These are phyloP conservation scores for Drosophila subsilvestris DNA, from an alignment of 2,888 invertebrate genomes.

Conservation along the genomic window DNA sequence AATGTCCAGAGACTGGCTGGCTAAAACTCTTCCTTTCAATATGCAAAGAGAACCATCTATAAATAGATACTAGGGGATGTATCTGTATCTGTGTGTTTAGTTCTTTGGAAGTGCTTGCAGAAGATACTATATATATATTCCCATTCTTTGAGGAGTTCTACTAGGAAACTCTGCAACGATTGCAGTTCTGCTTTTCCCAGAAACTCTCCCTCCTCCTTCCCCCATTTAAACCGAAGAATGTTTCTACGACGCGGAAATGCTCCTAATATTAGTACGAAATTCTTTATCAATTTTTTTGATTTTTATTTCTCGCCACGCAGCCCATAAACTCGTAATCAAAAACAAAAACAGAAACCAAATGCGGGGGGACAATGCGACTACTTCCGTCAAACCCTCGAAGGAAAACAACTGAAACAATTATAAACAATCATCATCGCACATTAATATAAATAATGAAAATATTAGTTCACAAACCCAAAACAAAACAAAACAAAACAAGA, in stretches of 20 bases:
- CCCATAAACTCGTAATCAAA: slow-evolving; percentile 45
- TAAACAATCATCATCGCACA: slow-evolving; percentile 47
- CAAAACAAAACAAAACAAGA: slow-evolving; percentile 13
- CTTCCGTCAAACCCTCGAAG: slow-evolving; percentile 54
- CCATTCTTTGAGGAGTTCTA: not conserved
- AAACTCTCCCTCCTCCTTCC: not conserved
- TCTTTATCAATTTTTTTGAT: slow-evolving; percentile 28
- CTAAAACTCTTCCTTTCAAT: slow-evolving; percentile 28
- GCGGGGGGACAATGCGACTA: slow-evolving; percentile 26
- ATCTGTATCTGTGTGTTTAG: not conserved
- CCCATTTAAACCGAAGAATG: not conserved
- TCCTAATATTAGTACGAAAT: slow-evolving; percentile 2
- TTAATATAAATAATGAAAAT: slow-evolving; percentile 27
- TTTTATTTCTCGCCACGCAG: slow-evolving; percentile 23
- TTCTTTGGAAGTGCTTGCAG: not conserved
- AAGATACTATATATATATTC: not conserved
- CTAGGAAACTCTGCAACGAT: slow-evolving; percentile 17
- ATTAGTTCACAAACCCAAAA: slow-evolving; percentile 26
- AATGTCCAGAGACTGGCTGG: slow-evolving; percentile 5
- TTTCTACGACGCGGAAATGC: slow-evolving; percentile 30
- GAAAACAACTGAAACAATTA: slow-evolving; percentile 31
- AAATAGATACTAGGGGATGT: slow-evolving; percentile 17
- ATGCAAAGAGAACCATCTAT: not conserved
- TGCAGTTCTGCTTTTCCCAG: slow-evolving; percentile 13
- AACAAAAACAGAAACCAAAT: slow-evolving; percentile 19